Base-by-base conservation (phyloP, 2,797 vertebrate species). In the Galagoides demidoff region DNA sequence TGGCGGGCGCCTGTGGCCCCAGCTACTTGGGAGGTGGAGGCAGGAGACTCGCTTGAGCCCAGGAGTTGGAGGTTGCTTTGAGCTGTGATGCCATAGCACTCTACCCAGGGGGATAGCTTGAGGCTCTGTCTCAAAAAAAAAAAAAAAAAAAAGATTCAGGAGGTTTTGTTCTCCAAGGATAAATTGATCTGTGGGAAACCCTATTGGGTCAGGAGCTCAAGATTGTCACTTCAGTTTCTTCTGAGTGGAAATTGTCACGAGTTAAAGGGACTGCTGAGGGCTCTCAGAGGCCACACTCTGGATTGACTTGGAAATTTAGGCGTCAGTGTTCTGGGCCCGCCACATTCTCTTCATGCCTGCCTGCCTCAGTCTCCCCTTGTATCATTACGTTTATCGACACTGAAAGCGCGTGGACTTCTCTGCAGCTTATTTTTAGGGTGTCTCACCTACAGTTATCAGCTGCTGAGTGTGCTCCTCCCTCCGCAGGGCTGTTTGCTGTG, bases 331-430 rank as follows among this genome's bases (percentile, higher is more conserved):
- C 64, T 1, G 25, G 64, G 37, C 27, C 14, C 59, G 0, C 14
- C 19, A 13, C 8, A 3, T 27, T 43, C 45, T 22, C 27, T 2
- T 22, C 1, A 0, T 3, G 0, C 4, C 2, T 37, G 2, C 39
- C 37, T 1, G 59, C 10, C n/a, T 0, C 49, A 23, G 66, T 39
- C 27, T 22, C 37, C 34, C 81, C 9, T 45, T 27, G 31, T 0
- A 11, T 22, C 20, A 43, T 27, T 57, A 27, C 0, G 0, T 23
- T 29, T 49, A 29, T 29, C 27, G 10, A 27, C 27, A 10, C 5
- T 11, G 1, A 9, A 37, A 27, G 29, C 0, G 0, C 6, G 0
- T 1, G 25, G 55, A 16, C 37, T 45, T 63, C 68, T 29, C n/a
- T 49, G 23, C 22, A 2, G 49, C 25, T 29, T n/a, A 31, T 63